phyloP scores from a whole-genome alignment of 2,888 invertebrate species.

The Apotomis betuletana region DNA sequence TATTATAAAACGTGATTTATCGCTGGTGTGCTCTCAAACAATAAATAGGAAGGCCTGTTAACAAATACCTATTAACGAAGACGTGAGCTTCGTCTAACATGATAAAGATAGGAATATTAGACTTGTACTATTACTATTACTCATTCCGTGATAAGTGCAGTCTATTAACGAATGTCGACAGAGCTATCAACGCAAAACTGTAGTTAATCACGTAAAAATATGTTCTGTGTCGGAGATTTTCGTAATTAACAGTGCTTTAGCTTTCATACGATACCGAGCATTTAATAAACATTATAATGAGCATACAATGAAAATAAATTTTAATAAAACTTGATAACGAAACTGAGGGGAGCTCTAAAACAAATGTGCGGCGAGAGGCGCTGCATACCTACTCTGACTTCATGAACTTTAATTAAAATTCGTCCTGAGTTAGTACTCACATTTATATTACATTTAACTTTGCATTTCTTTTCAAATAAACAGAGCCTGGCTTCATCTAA shows the following conservation, averaged over 20 bases:
- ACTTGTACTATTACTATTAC: no score
- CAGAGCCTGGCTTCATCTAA: constrained; percentile 10
- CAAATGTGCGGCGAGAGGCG: neutral
- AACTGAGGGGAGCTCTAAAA: constrained; percentile 11
- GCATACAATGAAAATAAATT: constrained; percentile 17
- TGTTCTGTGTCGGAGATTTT: neutral
- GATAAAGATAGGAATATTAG: constrained; percentile 16
- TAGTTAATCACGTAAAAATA: neutral
- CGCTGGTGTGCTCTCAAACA: neutral
- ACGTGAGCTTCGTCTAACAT: constrained; percentile 8
- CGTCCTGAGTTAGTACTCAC: neutral
- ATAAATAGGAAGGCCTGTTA: constrained; percentile 2
- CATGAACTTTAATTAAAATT: constrained; percentile 31
- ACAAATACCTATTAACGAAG: constrained; percentile 19
- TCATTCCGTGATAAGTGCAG: neutral
- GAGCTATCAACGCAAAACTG: neutral
- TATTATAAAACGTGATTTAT: constrained; percentile 29
- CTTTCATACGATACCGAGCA: neutral
- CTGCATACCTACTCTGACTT: constrained; percentile 7
- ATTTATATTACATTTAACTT: neutral
- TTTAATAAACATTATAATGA: constrained; percentile 1
- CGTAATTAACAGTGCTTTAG: neutral
- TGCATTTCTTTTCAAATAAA: constrained; percentile 1
- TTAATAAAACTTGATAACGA: constrained; percentile 14
- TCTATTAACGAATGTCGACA: constrained; percentile 14